A percentile compares a stretch with the other conserved stretches of the same genome.
These are phyloP conservation scores for Coccyzus lansbergi DNA, from an alignment of 2,797 vertebrate species.

Conservation along the genomic window DNA sequence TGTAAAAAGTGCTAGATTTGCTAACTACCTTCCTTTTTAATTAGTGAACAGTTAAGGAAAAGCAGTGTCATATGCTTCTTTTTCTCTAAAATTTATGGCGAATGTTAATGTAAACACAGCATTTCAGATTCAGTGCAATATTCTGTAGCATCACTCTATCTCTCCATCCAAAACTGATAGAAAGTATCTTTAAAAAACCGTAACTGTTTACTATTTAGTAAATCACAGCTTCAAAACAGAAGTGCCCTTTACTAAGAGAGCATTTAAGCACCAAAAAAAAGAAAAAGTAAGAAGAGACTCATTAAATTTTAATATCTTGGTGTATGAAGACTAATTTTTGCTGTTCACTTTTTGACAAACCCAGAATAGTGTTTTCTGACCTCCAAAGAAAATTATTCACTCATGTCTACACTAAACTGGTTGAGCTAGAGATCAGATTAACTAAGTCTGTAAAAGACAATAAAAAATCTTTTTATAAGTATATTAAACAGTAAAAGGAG, in stretches of 20 bases:
- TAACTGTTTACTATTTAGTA: neutral
- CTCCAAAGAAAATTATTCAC: neutral
- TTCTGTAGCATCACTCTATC: neutral
- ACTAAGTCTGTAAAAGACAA: no score
- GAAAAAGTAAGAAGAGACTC: neutral
- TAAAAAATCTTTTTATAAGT: no score
- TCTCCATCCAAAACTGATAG: neutral
- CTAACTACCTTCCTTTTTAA: fast-evolving
- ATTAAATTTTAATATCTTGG: neutral
- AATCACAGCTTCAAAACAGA: neutral
- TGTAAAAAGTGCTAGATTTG: neutral
- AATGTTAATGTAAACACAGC: neutral
- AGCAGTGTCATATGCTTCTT: neutral
- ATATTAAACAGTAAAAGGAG: no score
- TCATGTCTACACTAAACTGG: neutral
- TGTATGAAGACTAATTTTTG: neutral
- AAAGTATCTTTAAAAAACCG: neutral
- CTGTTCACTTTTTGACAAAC: neutral
- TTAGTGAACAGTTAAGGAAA: neutral
- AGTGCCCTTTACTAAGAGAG: neutral
- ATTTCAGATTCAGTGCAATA: neutral
- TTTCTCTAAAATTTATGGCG: neutral
- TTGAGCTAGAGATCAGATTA: no score
- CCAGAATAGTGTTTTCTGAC: neutral
- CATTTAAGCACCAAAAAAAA: neutral